Evolutionary conservation across 2,888 invertebrate genomes (phyloP).

Genomic region (Spodoptera picta): DNA sequence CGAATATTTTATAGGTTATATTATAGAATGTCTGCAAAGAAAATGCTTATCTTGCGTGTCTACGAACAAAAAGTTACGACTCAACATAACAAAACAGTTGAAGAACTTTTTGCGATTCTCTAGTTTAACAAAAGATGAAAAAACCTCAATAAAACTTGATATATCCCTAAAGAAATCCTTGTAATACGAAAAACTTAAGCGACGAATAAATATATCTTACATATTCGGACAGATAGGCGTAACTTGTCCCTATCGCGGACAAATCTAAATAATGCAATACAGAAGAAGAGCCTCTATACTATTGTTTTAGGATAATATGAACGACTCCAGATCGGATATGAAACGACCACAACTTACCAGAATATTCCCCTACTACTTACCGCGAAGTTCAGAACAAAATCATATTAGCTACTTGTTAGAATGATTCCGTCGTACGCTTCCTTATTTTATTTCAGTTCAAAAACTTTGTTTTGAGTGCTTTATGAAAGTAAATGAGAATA

Average conservation of each 20-base stretch:
- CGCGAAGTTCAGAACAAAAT: constrained; percentile 40
- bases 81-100: neutral
- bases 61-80: constrained; percentile 8
- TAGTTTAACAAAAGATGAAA: constrained; percentile 15
- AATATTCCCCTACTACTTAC: constrained; percentile 42
- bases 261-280: constrained; percentile 46
- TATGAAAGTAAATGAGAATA: constrained; percentile 49
- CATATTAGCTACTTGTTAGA: constrained; percentile 37
- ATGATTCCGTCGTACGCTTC: constrained; percentile 14
- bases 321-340: constrained; percentile 25
- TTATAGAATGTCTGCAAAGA: neutral
- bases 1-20: neutral
- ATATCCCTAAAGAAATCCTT: constrained; percentile 17
- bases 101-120: constrained; percentile 7
- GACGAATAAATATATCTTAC: constrained; percentile 42
- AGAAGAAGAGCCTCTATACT: constrained; percentile 14
- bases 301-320: constrained; percentile 38
- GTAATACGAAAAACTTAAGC: constrained; percentile 29
- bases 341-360: constrained; percentile 41
- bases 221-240: constrained; percentile 43
- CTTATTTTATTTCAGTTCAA: constrained; percentile 18
- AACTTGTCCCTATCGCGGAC: constrained; percentile 30
- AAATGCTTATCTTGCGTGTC: neutral
- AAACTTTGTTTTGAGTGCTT: constrained; percentile 47
- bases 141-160: constrained; percentile 22